These are phyloP conservation scores for Cotesia vestalis DNA, from an alignment of 1,140 invertebrate genomes.

Conservation along the genomic window DNA sequence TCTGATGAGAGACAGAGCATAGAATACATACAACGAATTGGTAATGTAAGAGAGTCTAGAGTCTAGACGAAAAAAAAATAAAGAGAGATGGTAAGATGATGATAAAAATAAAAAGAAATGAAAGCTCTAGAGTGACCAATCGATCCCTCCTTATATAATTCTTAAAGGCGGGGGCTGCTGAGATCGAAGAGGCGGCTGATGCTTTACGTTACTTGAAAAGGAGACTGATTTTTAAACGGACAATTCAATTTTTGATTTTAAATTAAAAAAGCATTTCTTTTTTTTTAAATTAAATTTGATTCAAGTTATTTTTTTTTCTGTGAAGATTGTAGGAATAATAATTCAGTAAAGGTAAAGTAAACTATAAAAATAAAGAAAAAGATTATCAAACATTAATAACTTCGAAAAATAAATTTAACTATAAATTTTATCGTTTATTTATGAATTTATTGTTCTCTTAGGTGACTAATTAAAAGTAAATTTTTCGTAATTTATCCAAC, in stretches of 20 bases:
- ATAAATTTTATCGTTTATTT: too few relatives aligned
- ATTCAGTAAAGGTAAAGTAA: too few relatives aligned
- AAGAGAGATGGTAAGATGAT: not conserved
- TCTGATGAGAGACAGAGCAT: not conserved
- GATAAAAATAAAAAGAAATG: not conserved
- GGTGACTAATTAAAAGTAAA: too few relatives aligned
- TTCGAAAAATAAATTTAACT: too few relatives aligned
- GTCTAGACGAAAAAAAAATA: conserved; percentile 24
- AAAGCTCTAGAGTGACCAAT: conserved; percentile 25
- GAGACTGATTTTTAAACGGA: conserved; percentile 6
- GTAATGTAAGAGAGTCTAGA: not conserved
- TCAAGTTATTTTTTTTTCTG: too few relatives aligned
- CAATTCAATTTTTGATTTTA: not conserved
- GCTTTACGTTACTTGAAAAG: conserved; percentile 26
- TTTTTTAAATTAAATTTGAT: too few relatives aligned
- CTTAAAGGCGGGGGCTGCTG: conserved; percentile 11
- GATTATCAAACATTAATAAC: too few relatives aligned
- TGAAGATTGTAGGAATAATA: too few relatives aligned
- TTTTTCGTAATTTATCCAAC: too few relatives aligned
- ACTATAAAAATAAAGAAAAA: too few relatives aligned
- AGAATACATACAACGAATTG: not conserved
- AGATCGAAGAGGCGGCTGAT: conserved; percentile 28
- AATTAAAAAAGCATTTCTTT: too few relatives aligned
- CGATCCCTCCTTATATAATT: conserved; percentile 14
- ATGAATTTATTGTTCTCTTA: too few relatives aligned